These are phyloP conservation scores for Sebastes hubbsi DNA, from an alignment of 2,797 vertebrate species.

Conservation along the genomic window DNA sequence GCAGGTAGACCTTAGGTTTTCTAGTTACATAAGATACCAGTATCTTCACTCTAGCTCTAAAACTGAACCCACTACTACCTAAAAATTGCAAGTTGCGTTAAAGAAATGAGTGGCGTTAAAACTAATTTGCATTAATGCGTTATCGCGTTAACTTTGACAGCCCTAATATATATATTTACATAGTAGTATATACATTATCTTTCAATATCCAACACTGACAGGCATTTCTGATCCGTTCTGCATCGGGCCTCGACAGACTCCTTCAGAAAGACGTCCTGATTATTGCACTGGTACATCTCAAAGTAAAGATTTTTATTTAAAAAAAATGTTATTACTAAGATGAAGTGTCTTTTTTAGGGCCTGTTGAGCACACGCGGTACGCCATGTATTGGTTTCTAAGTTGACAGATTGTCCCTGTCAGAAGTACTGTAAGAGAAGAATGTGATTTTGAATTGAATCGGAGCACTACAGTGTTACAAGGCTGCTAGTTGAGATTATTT, in stretches of 20 bases:
- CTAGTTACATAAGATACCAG: too few species aligned
- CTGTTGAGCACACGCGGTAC: not conserved
- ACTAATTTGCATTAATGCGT: too few species aligned
- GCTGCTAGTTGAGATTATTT: constrained; percentile 31
- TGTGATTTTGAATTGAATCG: constrained; percentile 20
- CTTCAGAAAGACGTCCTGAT: not conserved
- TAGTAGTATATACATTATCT: too few species aligned
- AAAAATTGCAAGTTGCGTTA: too few species aligned
- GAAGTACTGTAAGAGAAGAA: constrained; percentile 35
- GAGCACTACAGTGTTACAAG: constrained; percentile 16
- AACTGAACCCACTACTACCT: too few species aligned
- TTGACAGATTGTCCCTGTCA: not conserved
- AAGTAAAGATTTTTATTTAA: not conserved
- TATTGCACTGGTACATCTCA: constrained; percentile 13
- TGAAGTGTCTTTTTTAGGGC: not conserved
- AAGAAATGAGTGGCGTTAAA: too few species aligned
- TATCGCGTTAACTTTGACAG: too few species aligned
- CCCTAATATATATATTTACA: too few species aligned
- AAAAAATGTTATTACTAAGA: not conserved
- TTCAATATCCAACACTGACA: not conserved
- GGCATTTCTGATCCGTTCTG: not conserved
- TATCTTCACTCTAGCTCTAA: too few species aligned
- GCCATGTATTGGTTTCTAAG: not conserved
- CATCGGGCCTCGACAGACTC: not conserved
- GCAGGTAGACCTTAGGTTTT: too few species aligned